These are phyloP conservation scores for Spheniscus mendiculus DNA, from an alignment of 2,113 vertebrate genomes.

Conservation along the genomic window DNA sequence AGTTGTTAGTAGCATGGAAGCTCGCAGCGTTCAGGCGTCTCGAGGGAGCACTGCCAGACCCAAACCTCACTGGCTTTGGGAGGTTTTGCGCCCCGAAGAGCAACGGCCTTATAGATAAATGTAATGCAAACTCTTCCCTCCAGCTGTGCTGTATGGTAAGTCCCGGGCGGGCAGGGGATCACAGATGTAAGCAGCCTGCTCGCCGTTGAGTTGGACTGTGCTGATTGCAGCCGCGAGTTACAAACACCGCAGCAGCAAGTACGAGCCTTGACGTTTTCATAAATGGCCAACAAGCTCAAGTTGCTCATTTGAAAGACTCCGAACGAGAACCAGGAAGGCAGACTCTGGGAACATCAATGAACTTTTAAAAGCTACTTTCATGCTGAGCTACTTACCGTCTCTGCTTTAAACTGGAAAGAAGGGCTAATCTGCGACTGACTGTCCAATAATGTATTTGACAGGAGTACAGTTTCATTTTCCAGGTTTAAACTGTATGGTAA, in stretches of 20 bases:
- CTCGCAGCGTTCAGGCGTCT: rapidly evolving
- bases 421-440: slow-evolving; percentile 22
- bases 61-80: not conserved
- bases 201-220: not conserved
- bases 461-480: not conserved
- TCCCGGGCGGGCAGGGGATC: not conserved
- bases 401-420: not conserved
- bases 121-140: not conserved
- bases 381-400: not conserved
- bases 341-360: not conserved
- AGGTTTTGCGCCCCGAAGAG: not conserved
- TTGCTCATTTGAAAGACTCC: not conserved
- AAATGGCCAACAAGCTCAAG: not conserved
- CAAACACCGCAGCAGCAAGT: not conserved
- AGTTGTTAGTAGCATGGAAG: not conserved
- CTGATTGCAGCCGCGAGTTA: rapidly evolving
- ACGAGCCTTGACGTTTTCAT: not conserved
- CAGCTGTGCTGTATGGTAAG: not conserved
- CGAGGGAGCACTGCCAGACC: not conserved
- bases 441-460: not conserved
- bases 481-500: not conserved
- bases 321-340: not conserved
- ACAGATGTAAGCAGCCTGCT: not conserved
- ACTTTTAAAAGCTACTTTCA: not conserved
- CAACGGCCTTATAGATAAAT: not conserved